Conservation (phyloP, 2,888 invertebrate species). For the Abscondita cerata region DNA sequence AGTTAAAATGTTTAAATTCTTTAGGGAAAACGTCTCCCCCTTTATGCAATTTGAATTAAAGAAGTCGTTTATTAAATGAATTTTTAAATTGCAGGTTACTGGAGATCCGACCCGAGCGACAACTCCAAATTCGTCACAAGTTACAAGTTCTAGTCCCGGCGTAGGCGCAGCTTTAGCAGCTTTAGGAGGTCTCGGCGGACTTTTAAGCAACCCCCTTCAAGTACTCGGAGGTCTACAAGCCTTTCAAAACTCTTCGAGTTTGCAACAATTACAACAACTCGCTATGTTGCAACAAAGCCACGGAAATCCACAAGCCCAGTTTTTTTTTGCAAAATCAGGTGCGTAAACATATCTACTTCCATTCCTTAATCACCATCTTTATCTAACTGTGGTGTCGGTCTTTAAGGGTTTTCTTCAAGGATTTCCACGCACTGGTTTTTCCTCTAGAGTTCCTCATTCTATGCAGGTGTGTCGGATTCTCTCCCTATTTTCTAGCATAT, state of each 20-base stretch:
- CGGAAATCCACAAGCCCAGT: constrained; percentile 69
- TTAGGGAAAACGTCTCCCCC: constrained; percentile 51
- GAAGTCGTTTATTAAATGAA: constrained; percentile 15
- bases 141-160: constrained; percentile 55
- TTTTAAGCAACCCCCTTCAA: constrained; percentile 56
- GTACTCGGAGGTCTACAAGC: constrained; percentile 59
- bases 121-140: constrained; percentile 54
- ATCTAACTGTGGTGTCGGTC: constrained; percentile 35
- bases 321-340: constrained; percentile 81
- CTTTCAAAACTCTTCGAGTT: constrained; percentile 68
- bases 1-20: constrained; percentile 60
- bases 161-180: constrained; percentile 61
- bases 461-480: constrained; percentile 58
- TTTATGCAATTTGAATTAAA: constrained; percentile 44
- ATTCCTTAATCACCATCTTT: constrained; percentile 22
- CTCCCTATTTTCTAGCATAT: constrained; percentile 1
- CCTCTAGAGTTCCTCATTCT: constrained; percentile 59
- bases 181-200: constrained; percentile 56
- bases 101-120: constrained; percentile 50
- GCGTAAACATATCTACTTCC: constrained; percentile 37
- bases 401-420: constrained; percentile 61
- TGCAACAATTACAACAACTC: constrained; percentile 72
- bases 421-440: constrained; percentile 58
- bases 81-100: constrained; percentile 52
- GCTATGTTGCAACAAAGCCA: constrained; percentile 66